Evolutionary conservation across 2,888 invertebrate species (phyloP), one percentile per base, ranked within the genome.

Genomic region (Ornithoptera priamus): DNA sequence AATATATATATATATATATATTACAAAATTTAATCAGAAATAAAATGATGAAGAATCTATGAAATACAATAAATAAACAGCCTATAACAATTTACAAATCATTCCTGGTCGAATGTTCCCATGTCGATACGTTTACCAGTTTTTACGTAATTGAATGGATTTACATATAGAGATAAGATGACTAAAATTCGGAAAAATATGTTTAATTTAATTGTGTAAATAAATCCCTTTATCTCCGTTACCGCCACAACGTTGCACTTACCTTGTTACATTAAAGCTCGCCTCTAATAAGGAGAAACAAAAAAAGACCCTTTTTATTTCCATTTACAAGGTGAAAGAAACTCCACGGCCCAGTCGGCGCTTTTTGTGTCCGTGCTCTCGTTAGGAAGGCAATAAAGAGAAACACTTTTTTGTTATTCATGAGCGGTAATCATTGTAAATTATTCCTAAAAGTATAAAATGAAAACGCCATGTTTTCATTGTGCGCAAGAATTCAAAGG

Each of bases 291-390:
- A 65, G 69, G 65, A 30, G 62, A 69, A 65, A 61, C 61, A 69
- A 69, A 65, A 68, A 68, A 62, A 42, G 36, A 36, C 60, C 56
- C 65, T 62, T 69, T 65, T 69, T 69, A 69, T 69, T 69, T 62
- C 65, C 69, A 69, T 57, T 66, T 69, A 69, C 69, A 62, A 62
- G 65, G 69, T 69, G 69, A 65, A 69, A 69, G 65, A 69, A 65
- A 65, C 69, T 68, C 63, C 36, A 65, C 62, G 62, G 65, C 36
- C 57, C 61, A 22, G 69, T 69, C 65, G 69, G 69, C 69, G 57
- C 69, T 69, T 69, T 69, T 69, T 69, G 67, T 68, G 46, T 61
- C 62, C 22, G 60, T 69, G 62, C 65, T 69, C 65, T 69, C 57
- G 65, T 69, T 69, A 65, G 65, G 69, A 66, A 39, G 57, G 58